Evolutionary conservation across 2,113 vertebrate species (phyloP).

Genomic region (Alligator sinensis): DNA sequence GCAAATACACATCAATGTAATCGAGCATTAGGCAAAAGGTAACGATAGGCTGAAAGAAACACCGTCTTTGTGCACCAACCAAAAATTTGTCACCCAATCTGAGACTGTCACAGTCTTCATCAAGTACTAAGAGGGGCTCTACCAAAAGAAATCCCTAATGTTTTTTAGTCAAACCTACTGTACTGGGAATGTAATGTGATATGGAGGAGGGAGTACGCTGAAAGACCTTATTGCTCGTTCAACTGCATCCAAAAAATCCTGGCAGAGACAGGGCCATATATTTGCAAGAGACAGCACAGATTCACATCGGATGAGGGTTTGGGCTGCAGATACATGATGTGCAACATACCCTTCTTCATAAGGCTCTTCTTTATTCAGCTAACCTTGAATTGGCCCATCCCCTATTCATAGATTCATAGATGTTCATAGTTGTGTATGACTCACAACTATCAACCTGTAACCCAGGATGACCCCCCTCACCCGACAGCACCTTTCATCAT

Average conservation of each 20-base stretch:
- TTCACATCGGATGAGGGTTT: background rate
- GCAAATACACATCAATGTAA: constrained; percentile 52
- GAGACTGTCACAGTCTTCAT: background rate
- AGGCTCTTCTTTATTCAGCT: background rate
- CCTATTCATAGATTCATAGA: no score
- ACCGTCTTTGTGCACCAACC: rapidly evolving
- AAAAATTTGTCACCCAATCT: background rate
- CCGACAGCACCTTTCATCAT: background rate
- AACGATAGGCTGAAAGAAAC: background rate
- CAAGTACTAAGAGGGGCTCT: background rate
- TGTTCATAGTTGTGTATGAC: background rate
- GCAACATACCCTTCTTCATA: background rate
- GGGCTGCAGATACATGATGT: rapidly evolving
- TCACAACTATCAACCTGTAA: background rate
- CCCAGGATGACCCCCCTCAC: background rate
- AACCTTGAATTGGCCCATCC: constrained; percentile 19
- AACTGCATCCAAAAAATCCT: no score
- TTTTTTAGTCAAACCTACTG: background rate
- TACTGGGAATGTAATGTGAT: rapidly evolving
- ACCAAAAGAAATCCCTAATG: rapidly evolving
- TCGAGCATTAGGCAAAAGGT: constrained; percentile 40
- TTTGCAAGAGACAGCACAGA: rapidly evolving
- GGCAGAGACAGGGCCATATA: background rate
- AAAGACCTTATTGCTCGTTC: rapidly evolving
- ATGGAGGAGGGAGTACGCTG: rapidly evolving